Evolutionary conservation across 2,888 invertebrate species (phyloP).

Genomic region (Minunthozetes semirufus): DNA sequence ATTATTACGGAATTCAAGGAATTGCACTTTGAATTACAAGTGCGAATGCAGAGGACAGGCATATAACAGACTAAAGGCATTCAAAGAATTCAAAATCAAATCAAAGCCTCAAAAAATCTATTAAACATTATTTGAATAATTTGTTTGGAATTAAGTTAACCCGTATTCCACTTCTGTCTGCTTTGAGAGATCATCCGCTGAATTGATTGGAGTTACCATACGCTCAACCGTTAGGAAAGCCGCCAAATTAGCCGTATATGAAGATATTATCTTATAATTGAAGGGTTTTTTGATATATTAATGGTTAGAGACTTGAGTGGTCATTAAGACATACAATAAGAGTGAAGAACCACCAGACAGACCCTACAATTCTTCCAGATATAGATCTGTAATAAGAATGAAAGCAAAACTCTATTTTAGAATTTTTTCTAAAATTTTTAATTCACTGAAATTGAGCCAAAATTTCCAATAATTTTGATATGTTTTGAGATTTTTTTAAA

Average conservation of each 20-base stretch:
- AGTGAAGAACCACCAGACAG: slow-evolving; percentile 99
- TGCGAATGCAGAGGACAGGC: too few relatives aligned
- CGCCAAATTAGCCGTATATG: slow-evolving; percentile 96
- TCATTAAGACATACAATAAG: slow-evolving; percentile 72
- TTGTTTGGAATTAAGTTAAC: background rate
- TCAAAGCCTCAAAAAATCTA: background rate
- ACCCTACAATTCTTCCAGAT: slow-evolving; percentile 90
- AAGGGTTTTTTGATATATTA: background rate
- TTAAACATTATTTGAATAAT: background rate
- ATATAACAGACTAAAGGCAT: too few relatives aligned
- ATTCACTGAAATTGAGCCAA: background rate
- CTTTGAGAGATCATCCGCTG: slow-evolving; percentile 77
- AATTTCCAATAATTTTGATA: slow-evolving; percentile 27
- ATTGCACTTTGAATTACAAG: too few relatives aligned
- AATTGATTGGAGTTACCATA: slow-evolving; percentile 91
- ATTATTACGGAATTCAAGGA: background rate
- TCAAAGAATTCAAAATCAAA: too few relatives aligned
- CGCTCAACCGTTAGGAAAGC: slow-evolving; percentile 95
- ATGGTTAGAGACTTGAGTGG: slow-evolving; percentile 48
- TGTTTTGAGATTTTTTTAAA: background rate
- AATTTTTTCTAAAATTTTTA: background rate
- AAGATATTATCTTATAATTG: slow-evolving; percentile 65
- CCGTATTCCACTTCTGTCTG: slow-evolving; percentile 92
- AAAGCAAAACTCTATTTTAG: background rate
- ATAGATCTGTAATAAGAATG: slow-evolving; percentile 58